Base-by-base conservation (phyloP, 2,888 invertebrate genomes). In the Melipona bicolor region DNA sequence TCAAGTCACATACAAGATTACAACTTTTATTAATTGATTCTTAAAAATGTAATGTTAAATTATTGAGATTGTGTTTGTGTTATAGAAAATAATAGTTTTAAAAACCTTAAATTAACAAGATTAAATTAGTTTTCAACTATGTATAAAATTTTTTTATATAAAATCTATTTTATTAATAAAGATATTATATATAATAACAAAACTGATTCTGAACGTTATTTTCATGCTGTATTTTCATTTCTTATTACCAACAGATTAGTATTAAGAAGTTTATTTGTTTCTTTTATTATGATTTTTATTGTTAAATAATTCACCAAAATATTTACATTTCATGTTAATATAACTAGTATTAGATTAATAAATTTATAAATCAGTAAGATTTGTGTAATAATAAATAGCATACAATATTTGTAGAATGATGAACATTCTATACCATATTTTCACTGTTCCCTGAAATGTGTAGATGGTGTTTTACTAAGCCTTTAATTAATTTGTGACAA, bases 391-490 rank as follows among this genome's bases (percentile, higher is more conserved):
- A 36, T 21, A 56, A 74, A 65, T n/a, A 82, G 17, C 27, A 78
- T 56, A 61, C 59, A 67, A 56, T 72, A 67, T 78, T 32, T 73
- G 56, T 56, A 65, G 19, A 54, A 69, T 79, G 74, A 43, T 43
- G 6, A 24, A 79, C 67, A 70, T 86, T 82, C 84, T 91, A 91
- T 93, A 93, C 93, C 93, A 91, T 93, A 84, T 91, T 91, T 85
- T 91, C 91, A 88, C 92, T 93, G 89, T 90, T 93, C 88, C 92
- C 91, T 89, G 90, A 88, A 87, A 91, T 86, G 86, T 91, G 91
- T 83, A 92, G 92, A 88, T 91, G 92, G 89, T 92, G 92, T 89
- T 92, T 93, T 91, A 93, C 90, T 90, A 92, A 90, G 88, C 91
- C 87, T 88, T 91, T 91, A 91, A 93, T 91, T 88, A 92, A 91